phyloP scores from a whole-genome alignment of 2,113 vertebrate species.

The Illadopsis cleaveri region DNA sequence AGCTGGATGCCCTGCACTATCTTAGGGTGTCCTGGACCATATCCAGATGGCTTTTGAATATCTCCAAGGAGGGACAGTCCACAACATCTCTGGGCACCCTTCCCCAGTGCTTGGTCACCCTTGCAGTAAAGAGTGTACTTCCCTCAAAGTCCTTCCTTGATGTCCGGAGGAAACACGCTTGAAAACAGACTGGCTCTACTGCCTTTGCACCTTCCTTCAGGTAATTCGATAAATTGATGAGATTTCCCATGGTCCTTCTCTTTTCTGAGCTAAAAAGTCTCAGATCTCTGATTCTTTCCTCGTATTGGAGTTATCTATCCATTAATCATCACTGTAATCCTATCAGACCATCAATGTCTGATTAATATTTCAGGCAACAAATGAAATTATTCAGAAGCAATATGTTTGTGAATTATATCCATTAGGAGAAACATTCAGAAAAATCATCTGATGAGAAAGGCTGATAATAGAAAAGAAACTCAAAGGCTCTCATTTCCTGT shows the following conservation, averaged over 20 bases:
- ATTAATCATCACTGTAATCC: neutral
- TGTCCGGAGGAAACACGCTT: fast-evolving
- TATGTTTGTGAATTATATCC: neutral
- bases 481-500: neutral
- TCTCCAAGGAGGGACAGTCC: neutral
- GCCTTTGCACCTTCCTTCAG: neutral
- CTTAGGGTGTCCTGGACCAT: neutral
- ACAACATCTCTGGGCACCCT: neutral
- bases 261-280: neutral
- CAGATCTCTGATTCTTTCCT: neutral
- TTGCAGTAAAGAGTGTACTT: neutral
- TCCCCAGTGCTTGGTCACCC: neutral
- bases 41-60: neutral
- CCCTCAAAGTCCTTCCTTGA: neutral
- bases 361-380: constrained; percentile 33
- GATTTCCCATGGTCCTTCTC: neutral
- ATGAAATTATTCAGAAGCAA: neutral
- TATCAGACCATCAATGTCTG: neutral
- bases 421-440: neutral
- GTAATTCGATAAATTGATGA: neutral
- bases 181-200: neutral
- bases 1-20: neutral
- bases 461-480: neutral
- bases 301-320: too few relatives aligned
- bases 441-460: neutral